phyloP scores from a whole-genome alignment of 2,797 vertebrate genomes.

The Hozukius guyotensis region DNA sequence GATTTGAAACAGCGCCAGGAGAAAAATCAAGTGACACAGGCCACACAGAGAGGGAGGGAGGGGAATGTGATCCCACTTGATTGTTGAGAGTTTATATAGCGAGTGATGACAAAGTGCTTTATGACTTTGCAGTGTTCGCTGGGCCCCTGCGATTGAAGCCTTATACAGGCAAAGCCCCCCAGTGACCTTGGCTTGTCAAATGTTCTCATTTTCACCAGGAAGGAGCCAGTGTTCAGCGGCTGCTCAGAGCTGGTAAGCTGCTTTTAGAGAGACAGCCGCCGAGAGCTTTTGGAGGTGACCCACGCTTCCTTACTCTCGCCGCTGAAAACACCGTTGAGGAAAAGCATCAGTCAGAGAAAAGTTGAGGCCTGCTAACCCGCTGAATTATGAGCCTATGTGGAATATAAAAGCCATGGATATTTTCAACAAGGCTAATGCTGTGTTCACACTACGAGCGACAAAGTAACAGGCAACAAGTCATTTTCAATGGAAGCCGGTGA shows the following conservation, averaged over 20 bases:
- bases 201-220: conserved; percentile 76
- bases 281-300: conserved; percentile 64
- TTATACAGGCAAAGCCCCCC: conserved; percentile 68
- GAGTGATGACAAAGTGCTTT: conserved; percentile 86
- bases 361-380: neutral
- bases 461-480: too few relatives aligned
- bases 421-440: neutral
- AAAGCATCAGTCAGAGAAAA: conserved; percentile 32
- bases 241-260: conserved; percentile 54
- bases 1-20: conserved; percentile 79
- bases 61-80: conserved; percentile 80
- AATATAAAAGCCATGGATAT: conserved; percentile 4
- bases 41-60: conserved; percentile 71
- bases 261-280: conserved; percentile 61
- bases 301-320: conserved; percentile 32
- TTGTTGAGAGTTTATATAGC: conserved; percentile 85
- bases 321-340: conserved; percentile 28
- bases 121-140: conserved; percentile 76
- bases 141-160: conserved; percentile 69
- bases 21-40: conserved; percentile 77
- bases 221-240: conserved; percentile 66
- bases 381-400: neutral
- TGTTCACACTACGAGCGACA: too few relatives aligned
- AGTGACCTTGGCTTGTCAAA: conserved; percentile 80
- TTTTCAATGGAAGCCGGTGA: too few relatives aligned